A percentile compares a stretch with the other conserved stretches of the same genome.
Conservation (phyloP, 2,888 invertebrate genomes). For the Trichogramma dendrolimi region DNA sequence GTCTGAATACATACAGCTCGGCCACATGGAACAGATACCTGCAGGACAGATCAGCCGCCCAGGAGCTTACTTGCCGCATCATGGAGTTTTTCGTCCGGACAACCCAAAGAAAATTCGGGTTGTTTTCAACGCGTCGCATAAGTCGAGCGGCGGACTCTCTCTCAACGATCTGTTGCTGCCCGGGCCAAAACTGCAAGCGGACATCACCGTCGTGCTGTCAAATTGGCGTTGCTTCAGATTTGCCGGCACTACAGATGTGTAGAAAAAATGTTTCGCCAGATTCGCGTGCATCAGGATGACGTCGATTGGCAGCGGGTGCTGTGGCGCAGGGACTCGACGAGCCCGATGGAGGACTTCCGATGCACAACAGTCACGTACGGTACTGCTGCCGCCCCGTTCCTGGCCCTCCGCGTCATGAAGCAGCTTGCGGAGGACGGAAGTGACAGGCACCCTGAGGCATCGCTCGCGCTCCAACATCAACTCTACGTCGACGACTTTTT, state of each 20-base stretch:
- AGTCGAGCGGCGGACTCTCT: conserved; percentile 29
- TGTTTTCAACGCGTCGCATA: conserved; percentile 40
- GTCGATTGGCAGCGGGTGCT: conserved; percentile 37
- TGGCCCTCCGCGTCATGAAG: conserved; percentile 10
- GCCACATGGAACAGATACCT: too few species aligned
- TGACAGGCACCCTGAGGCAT: not conserved
- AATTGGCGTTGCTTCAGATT: conserved; percentile 36
- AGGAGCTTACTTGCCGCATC: too few species aligned
- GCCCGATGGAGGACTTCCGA: conserved; percentile 1
- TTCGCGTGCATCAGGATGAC: conserved; percentile 33
- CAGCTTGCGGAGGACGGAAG: conserved; percentile 16
- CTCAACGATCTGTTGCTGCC: conserved; percentile 40
- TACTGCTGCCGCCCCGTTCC: conserved; percentile 13
- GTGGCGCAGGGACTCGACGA: not conserved
- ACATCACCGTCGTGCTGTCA: conserved; percentile 38
- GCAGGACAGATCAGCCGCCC: too few species aligned
- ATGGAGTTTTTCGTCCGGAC: not conserved
- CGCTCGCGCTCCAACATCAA: not conserved
- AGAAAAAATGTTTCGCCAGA: conserved; percentile 46
- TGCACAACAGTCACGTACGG: conserved; percentile 16
- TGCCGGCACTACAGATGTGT: conserved; percentile 42
- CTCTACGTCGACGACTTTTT: conserved; percentile 19
- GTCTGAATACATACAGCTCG: too few species aligned
- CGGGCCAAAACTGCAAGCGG: conserved; percentile 41
- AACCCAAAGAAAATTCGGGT: conserved; percentile 34